A percentile compares a stretch with the other conserved stretches of the same genome.
phyloP scores from a whole-genome alignment of 2,113 vertebrate genomes.

The Morone chrysops region DNA sequence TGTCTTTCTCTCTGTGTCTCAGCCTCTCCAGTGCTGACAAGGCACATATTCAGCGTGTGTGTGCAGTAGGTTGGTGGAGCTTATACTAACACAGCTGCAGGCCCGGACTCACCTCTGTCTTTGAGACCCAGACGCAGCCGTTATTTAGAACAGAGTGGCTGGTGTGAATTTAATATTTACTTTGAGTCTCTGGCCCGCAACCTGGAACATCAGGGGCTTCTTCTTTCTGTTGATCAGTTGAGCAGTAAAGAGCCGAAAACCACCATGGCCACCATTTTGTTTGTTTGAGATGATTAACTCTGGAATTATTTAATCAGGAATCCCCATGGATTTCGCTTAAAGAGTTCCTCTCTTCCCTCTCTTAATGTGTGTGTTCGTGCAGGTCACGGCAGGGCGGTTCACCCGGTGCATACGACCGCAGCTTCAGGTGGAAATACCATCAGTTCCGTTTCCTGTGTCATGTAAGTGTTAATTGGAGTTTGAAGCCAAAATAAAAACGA shows the following conservation, averaged over 20 bases:
- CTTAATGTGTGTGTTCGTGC: background rate
- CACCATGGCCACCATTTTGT: rapidly evolving
- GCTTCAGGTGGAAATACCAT: slow-evolving; percentile 99
- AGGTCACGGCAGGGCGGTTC: slow-evolving; percentile 91
- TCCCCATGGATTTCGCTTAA: background rate
- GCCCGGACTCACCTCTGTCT: slow-evolving; percentile 49
- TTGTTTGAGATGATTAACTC: background rate
- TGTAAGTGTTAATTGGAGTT: slow-evolving; percentile 84
- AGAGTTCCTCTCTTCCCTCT: background rate
- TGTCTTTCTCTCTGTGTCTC: slow-evolving; percentile 20
- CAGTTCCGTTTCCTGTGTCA: slow-evolving; percentile 99
- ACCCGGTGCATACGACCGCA: slow-evolving; percentile 95
- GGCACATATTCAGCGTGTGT: slow-evolving; percentile 65
- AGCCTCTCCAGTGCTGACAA: slow-evolving; percentile 71
- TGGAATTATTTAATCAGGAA: background rate
- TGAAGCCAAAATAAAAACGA: background rate
- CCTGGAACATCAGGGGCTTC: background rate
- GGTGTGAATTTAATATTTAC: slow-evolving; percentile 24
- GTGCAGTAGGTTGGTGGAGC: slow-evolving; percentile 40
- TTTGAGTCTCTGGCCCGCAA: background rate
- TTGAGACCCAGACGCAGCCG: slow-evolving; percentile 14
- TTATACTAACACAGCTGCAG: slow-evolving; percentile 80
- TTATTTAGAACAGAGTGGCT: slow-evolving; percentile 18
- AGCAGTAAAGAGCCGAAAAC: background rate
- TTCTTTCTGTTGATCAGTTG: slow-evolving; percentile 8